These are phyloP conservation scores for Poecilia gillii DNA, from an alignment of 2,797 vertebrate species.

Conservation along the genomic window DNA sequence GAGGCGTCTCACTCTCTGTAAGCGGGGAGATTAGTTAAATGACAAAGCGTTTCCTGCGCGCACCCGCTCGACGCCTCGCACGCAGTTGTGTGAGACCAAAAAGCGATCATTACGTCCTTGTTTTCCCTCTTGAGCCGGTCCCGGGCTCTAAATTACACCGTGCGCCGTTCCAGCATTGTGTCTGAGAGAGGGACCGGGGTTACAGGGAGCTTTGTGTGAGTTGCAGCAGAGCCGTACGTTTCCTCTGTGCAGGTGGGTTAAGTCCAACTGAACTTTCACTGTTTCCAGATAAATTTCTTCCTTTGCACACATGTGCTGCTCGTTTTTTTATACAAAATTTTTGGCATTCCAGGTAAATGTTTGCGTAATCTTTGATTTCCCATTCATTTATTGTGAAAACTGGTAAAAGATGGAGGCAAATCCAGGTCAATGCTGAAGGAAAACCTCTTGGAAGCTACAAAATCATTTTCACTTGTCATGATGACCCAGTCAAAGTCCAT, in stretches of 20 bases:
- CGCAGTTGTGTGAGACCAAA: constrained; percentile 21
- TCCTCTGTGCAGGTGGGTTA: constrained; percentile 32
- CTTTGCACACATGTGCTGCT: constrained; percentile 30
- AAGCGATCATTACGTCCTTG: constrained; percentile 58
- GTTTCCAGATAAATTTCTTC: constrained; percentile 20
- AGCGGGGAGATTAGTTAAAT: constrained; percentile 47
- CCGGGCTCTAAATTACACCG: constrained; percentile 47
- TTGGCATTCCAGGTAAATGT: not conserved
- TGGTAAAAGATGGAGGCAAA: not conserved
- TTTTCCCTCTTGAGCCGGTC: constrained; percentile 58
- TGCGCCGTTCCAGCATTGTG: constrained; percentile 42
- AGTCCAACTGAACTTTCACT: constrained; percentile 25
- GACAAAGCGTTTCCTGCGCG: constrained; percentile 18
- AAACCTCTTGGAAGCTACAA: not conserved
- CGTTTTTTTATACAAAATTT: not conserved
- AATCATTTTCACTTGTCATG: not conserved
- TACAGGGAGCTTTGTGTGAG: constrained; percentile 39
- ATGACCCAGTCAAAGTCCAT: not conserved
- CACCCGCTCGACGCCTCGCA: not conserved
- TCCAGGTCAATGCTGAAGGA: not conserved
- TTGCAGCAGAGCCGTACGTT: constrained; percentile 42
- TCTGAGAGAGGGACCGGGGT: constrained; percentile 33
- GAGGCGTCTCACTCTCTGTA: constrained; percentile 36
- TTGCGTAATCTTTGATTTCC: not conserved
- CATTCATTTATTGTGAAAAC: not conserved